phyloP scores from a whole-genome alignment of 2,113 vertebrate genomes.

The Gnathonemus longibarbis region DNA sequence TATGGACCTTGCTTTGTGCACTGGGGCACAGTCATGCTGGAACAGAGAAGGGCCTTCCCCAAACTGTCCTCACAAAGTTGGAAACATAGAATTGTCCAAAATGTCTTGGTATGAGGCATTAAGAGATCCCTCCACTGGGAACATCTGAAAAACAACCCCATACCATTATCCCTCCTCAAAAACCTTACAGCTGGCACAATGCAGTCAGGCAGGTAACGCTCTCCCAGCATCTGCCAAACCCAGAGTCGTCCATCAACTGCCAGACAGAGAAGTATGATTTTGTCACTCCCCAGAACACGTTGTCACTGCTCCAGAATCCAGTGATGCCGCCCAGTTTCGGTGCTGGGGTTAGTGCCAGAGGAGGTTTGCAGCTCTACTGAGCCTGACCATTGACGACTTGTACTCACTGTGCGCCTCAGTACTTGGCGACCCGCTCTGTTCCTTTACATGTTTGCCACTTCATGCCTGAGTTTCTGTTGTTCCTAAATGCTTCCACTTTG shows the following conservation, averaged over 20 bases:
- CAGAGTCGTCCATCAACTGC: background rate
- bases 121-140: no score
- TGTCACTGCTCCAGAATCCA: background rate
- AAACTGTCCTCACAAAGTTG: no score
- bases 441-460: background rate
- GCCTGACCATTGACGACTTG: background rate
- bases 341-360: background rate
- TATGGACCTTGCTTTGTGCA: no score
- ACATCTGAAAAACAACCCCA: no score
- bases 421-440: background rate
- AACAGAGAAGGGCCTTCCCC: no score
- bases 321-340: background rate
- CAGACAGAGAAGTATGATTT: background rate
- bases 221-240: no score
- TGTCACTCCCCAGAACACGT: background rate
- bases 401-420: background rate
- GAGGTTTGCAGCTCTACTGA: background rate
- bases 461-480: background rate
- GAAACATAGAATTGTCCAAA: no score
- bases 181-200: no score
- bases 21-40: no score
- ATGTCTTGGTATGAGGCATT: no score
- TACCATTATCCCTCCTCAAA: no score
- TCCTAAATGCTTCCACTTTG: background rate
- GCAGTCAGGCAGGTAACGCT: no score